phyloP scores from a whole-genome alignment of 1,140 invertebrate species.

The Drosophila novamexicana region DNA sequence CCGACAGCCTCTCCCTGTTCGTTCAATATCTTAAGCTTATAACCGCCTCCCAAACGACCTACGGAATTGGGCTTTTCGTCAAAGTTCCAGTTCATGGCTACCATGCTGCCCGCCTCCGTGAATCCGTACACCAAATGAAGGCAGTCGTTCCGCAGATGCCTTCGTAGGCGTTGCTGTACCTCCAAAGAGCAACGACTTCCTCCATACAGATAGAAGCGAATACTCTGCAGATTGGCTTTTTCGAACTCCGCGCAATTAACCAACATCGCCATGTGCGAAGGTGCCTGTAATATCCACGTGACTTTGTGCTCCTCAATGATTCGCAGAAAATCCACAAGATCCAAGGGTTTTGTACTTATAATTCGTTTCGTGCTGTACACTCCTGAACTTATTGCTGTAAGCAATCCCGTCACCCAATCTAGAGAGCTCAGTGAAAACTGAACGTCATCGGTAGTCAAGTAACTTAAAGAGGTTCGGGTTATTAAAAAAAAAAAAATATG shows the following conservation, averaged over 20 bases:
- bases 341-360: slow-evolving; percentile 38
- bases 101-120: slow-evolving; percentile 42
- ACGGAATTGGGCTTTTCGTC: slow-evolving; percentile 49
- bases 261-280: slow-evolving; percentile 38
- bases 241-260: slow-evolving; percentile 26
- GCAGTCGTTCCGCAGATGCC: slow-evolving; percentile 26
- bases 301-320: slow-evolving; percentile 43
- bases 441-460: slow-evolving; percentile 40
- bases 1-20: slow-evolving; percentile 45
- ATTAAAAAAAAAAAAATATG: neutral
- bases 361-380: slow-evolving; percentile 51
- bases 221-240: slow-evolving; percentile 19
- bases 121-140: slow-evolving; percentile 39
- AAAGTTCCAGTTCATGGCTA: slow-evolving; percentile 26
- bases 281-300: slow-evolving; percentile 40
- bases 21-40: slow-evolving; percentile 71
- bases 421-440: slow-evolving; percentile 46
- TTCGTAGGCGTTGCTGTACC: slow-evolving; percentile 33
- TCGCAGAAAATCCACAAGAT: slow-evolving; percentile 26
- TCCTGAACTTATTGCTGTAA: slow-evolving; percentile 27
- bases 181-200: slow-evolving; percentile 36
- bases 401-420: slow-evolving; percentile 56
- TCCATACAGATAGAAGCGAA: slow-evolving; percentile 36
- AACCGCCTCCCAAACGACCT: slow-evolving; percentile 26
- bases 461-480: slow-evolving; percentile 2